Conservation (phyloP, 1,140 invertebrate species). For the Tetragnatha versicolor region DNA sequence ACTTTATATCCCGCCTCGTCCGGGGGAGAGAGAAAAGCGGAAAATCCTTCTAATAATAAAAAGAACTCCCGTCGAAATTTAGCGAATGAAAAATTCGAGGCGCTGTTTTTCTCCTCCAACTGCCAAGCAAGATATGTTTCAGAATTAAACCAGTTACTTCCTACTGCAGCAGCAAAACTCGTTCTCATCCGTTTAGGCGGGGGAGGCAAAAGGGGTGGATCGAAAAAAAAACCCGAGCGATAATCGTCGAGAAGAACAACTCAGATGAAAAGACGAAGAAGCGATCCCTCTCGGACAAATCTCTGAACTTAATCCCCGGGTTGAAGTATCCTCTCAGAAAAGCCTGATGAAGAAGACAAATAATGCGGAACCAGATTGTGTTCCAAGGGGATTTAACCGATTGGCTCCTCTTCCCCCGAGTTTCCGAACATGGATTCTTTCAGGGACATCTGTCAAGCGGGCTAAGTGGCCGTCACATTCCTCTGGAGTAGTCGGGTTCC, state of each 20-base stretch:
- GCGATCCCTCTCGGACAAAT: constrained; percentile 21
- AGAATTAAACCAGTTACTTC: constrained; percentile 22
- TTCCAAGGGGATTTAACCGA: constrained; percentile 45
- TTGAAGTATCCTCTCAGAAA: constrained; percentile 49
- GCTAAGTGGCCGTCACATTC: constrained; percentile 49
- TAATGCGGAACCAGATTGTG: constrained; percentile 19
- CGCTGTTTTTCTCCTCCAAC: too few species aligned
- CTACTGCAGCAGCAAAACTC: constrained; percentile 19
- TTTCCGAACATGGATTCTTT: constrained; percentile 42
- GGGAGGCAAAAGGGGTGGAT: not conserved
- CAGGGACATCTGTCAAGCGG: constrained; percentile 38
- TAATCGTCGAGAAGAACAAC: constrained; percentile 30
- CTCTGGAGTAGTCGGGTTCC: not conserved
- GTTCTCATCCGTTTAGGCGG: constrained; percentile 9
- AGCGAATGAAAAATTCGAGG: not conserved
- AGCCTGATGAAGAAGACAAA: constrained; percentile 48
- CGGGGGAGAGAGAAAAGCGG: too few species aligned
- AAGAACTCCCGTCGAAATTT: not conserved
- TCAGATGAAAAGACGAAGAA: constrained; percentile 16
- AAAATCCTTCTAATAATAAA: too few species aligned
- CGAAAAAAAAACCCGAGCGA: constrained; percentile 10
- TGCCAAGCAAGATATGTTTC: too few species aligned
- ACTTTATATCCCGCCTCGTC: too few species aligned
- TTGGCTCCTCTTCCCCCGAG: constrained; percentile 41
- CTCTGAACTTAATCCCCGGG: constrained; percentile 44